These are phyloP conservation scores for Perizoma affinitatum DNA, from an alignment of 2,888 invertebrate genomes.

Conservation along the genomic window DNA sequence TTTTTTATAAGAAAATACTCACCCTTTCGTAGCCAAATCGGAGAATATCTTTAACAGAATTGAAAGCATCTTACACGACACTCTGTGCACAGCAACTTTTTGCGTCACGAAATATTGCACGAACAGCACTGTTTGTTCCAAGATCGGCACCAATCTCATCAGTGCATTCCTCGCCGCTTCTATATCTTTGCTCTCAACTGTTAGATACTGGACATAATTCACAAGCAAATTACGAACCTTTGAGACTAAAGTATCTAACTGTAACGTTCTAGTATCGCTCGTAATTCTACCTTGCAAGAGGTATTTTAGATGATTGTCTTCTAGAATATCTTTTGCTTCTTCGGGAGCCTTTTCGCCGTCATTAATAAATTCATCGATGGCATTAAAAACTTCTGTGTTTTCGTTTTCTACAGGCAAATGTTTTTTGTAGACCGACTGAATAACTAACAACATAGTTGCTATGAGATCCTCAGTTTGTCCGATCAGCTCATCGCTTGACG, in stretches of 20 bases:
- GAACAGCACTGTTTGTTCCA: slow-evolving; percentile 90
- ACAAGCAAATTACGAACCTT: slow-evolving; percentile 69
- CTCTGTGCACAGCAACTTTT: slow-evolving; percentile 90
- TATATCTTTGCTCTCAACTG: slow-evolving; percentile 48
- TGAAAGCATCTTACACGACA: slow-evolving; percentile 92
- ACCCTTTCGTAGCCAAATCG: slow-evolving; percentile 89
- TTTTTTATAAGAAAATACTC: slow-evolving; percentile 58
- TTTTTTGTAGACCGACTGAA: slow-evolving; percentile 72
- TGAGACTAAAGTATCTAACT: slow-evolving; percentile 73
- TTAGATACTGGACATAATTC: slow-evolving; percentile 70
- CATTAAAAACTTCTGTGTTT: slow-evolving; percentile 61
- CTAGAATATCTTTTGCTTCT: slow-evolving; percentile 78
- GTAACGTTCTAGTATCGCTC: slow-evolving; percentile 84
- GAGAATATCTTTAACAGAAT: slow-evolving; percentile 93
- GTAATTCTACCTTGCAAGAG: slow-evolving; percentile 86
- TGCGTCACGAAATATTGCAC: slow-evolving; percentile 92
- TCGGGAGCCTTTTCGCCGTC: slow-evolving; percentile 59
- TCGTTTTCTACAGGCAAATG: slow-evolving; percentile 60
- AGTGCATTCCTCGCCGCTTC: slow-evolving; percentile 63
- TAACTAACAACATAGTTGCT: slow-evolving; percentile 62
- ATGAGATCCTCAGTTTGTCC: slow-evolving; percentile 66
- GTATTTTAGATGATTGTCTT: slow-evolving; percentile 87
- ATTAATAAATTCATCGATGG: slow-evolving; percentile 68
- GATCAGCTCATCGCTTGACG: slow-evolving; percentile 44
- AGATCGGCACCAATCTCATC: slow-evolving; percentile 85